Base-by-base conservation (phyloP, 2,888 invertebrate species). In the Quadroppia sp. region DNA sequence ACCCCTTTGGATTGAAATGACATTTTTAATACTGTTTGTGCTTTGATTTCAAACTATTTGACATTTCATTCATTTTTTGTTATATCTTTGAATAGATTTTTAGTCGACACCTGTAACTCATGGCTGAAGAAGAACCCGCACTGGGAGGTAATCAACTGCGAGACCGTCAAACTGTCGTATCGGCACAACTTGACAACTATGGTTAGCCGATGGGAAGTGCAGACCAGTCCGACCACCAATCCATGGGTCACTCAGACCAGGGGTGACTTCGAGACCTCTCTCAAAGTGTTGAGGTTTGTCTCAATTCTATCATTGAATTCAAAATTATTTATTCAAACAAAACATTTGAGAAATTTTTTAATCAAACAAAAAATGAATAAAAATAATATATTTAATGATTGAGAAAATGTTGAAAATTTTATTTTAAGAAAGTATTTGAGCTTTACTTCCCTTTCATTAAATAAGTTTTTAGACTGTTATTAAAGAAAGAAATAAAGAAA, bases 131-230 rank as follows among this genome's bases (percentile, higher is more conserved):
- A 64, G n/a, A 75, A 75, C 53, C 53, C 50, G 15, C 61, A 74
- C 11, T 75, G 75, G 75, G 48, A 71, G 48, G 56, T 75, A 25
- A 50, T 75, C n/a, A 75, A 75, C 53, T 75, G 75, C 42, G 75
- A 75, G 40, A 75, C 75, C 2, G 75, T 75, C n/a, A 56, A 69
- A 17, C 40, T 75, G 64, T 56, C 59, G 7, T 75, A 75, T 42
- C 48, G 74, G 25, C 74, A 71, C 28, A 75, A 75, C 32, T 25
- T 73, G 17, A 73, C 73, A 15, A 69, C 53, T 2, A 73, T 73
- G 73, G 73, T 73, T 17, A 73, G 73, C 42, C 73, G 73, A 23
- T 73, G 73, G 73, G 73, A 73, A 36, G 45, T 45, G 30, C 73
- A 73, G 36, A 73, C 69, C 20, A 73, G 69, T 40, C 73, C 73